A percentile compares a stretch with the other conserved stretches of the same genome.
Conservation (phyloP, 2,113 vertebrate species). For the Xenopus laevis region DNA sequence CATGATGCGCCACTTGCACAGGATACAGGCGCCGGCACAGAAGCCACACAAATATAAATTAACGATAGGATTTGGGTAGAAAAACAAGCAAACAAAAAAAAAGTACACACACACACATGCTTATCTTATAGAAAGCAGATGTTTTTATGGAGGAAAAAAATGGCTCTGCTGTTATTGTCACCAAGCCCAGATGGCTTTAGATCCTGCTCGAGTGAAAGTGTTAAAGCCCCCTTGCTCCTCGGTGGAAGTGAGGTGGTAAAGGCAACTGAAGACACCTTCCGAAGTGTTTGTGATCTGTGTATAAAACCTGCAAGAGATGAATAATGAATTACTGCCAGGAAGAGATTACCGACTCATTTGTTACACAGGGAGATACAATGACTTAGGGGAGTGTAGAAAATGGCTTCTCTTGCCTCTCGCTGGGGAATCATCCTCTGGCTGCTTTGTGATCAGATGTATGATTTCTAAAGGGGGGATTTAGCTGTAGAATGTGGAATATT, state of each 20-base stretch:
- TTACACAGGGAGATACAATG: conserved; percentile 31
- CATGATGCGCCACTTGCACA: no score
- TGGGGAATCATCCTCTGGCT: conserved; percentile 8
- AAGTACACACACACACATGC: background rate
- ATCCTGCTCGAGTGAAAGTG: background rate
- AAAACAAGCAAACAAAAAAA: no score
- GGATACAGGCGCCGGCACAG: no score
- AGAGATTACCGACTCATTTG: conserved; percentile 15
- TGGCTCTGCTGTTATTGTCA: background rate
- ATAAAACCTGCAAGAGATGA: conserved; percentile 30
- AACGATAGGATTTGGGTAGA: no score
- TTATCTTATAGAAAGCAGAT: background rate
- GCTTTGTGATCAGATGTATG: conserved; percentile 16
- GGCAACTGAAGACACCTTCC: conserved; percentile 23
- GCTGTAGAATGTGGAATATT: conserved; percentile 20
- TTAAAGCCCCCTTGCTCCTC: background rate
- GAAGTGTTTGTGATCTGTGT: conserved; percentile 26
- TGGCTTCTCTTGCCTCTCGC: conserved; percentile 29
- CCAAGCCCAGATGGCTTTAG: background rate
- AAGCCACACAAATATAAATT: no score
- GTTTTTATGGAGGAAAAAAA: no score
- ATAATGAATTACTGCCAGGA: conserved; percentile 32
- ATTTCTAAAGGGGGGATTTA: conserved; percentile 21
- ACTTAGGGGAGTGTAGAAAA: conserved; percentile 19
- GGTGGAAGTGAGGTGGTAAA: conserved; percentile 2